A percentile compares a stretch with the other conserved stretches of the same genome.
Conservation (phyloP, 64 coral and sea anemone genomes). For the Cladopsammia gracilis region DNA sequence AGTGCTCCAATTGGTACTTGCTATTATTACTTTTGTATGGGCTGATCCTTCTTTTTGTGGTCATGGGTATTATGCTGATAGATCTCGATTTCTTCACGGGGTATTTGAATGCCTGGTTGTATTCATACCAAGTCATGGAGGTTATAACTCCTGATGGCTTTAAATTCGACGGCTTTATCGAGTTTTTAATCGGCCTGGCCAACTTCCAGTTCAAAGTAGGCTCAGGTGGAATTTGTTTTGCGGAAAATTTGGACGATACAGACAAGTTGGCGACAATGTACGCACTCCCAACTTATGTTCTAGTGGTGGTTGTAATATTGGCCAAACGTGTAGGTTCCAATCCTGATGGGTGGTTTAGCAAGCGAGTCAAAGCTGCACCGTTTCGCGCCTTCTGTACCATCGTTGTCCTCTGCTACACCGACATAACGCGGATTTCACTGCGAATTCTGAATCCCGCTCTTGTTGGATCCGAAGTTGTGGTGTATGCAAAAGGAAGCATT, state of each 20-base stretch:
- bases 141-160: constrained; percentile 76
- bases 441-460: constrained; percentile 77
- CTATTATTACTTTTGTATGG: constrained; percentile 65
- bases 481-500: constrained; percentile 80
- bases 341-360: constrained; percentile 72
- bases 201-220: constrained; percentile 73
- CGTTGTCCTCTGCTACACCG: constrained; percentile 91
- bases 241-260: constrained; percentile 66
- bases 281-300: constrained; percentile 72
- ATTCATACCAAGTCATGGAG: constrained; percentile 92
- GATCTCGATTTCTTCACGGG: constrained; percentile 95
- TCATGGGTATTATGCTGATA: constrained; percentile 77
- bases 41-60: constrained; percentile 52
- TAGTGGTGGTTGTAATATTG: constrained; percentile 72
- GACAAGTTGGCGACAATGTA: constrained; percentile 83
- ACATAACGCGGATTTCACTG: constrained; percentile 84
- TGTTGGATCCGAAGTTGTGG: constrained; percentile 58
- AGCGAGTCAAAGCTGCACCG: constrained; percentile 50
- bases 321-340: constrained; percentile 48
- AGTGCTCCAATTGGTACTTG: constrained; percentile 73
- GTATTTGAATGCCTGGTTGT: constrained; percentile 97
- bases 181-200: constrained; percentile 80
- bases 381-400: constrained; percentile 89
- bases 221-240: constrained; percentile 68
- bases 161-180: constrained; percentile 72